Evolutionary conservation across 2,797 vertebrate genomes (phyloP), one percentile per base, ranked within the genome.

Genomic region (Pseudotriccus pelzelni): DNA sequence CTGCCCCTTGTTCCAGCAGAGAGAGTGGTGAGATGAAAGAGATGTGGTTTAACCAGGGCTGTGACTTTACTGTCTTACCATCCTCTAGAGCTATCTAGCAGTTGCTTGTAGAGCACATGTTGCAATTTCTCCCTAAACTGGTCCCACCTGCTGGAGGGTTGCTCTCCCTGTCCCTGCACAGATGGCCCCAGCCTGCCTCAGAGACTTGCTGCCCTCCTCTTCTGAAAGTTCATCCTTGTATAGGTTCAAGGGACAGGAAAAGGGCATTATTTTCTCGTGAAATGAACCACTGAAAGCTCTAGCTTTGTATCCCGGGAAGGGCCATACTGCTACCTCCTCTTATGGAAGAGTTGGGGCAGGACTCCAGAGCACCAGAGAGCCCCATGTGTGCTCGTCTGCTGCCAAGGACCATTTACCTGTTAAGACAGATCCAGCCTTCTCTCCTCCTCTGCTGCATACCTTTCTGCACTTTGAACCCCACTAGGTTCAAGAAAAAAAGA

Each of bases 41-140:
- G 50, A 62, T 78, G 79, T 49, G 63, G 67, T 87, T 87, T 92
- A 82, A 74, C 41, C 41, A 83, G 49, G 63, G 50, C 53, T 75
- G 24, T 3, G 14, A 32, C 39, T 66, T 85, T 32, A 32, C 73
- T 90, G 43, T 83, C 9, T 44, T 62, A 55, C 18, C 47, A 27
- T 59, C 73, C 41, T 69, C 79, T 47, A 69, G 64, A 68, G 20
- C 53, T 90, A 6, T 62, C 43, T 89, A 77, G 84, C 87, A 74
- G 75, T 30, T 56, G 39, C 49, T 75, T 68, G 36, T 56, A 58
- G 46, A 84, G 79, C 7, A 2, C 39, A 69, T 20, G 22, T 34
- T 64, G 37, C 0, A 8, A 44, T 72, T 80, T 87, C 46, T 91
- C 14, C 44, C 19, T 63, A 68, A 75, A 84, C 52, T 56, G 52